Evolutionary conservation across 2,888 invertebrate genomes (phyloP).

Genomic region (Neria commutata): DNA sequence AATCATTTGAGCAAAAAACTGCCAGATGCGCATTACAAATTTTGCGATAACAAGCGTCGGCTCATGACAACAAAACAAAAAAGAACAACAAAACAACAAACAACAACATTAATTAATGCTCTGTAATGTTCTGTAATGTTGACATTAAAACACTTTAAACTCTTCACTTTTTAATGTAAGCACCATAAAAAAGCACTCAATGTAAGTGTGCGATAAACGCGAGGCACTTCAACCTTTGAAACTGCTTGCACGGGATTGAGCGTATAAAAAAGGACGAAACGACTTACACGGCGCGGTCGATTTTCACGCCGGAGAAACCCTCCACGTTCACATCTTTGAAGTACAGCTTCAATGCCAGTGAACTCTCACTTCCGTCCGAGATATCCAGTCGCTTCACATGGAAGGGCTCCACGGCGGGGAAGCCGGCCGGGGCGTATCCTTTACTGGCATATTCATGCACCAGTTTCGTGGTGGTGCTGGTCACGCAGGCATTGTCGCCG

Average conservation of each 20-base stretch:
- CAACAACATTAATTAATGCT: neutral
- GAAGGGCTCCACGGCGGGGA: constrained; percentile 58
- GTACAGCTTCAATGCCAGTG: constrained; percentile 53
- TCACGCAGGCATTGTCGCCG: constrained; percentile 54
- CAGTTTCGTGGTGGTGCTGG: constrained; percentile 45
- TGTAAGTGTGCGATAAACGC: too few relatives aligned
- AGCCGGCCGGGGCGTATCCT: constrained; percentile 50
- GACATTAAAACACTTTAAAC: too few relatives aligned
- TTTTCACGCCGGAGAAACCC: constrained; percentile 52
- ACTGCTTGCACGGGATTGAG: neutral
- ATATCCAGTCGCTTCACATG: constrained; percentile 52
- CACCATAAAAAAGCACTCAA: too few relatives aligned
- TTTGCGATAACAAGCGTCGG: too few relatives aligned
- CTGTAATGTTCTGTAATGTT: too few relatives aligned
- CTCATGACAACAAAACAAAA: constrained; percentile 5
- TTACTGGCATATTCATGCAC: constrained; percentile 50
- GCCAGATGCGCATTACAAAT: too few relatives aligned
- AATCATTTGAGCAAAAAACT: too few relatives aligned
- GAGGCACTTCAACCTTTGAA: neutral
- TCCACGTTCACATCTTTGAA: constrained; percentile 55
- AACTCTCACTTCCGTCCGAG: constrained; percentile 52
- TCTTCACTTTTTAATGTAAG: too few relatives aligned
- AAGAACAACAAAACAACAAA: too few relatives aligned
- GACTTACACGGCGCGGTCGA: constrained; percentile 59
- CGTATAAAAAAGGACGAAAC: neutral